Conservation (phyloP, 2,113 vertebrate genomes). For the Pseudolaguvia tuberculata region DNA sequence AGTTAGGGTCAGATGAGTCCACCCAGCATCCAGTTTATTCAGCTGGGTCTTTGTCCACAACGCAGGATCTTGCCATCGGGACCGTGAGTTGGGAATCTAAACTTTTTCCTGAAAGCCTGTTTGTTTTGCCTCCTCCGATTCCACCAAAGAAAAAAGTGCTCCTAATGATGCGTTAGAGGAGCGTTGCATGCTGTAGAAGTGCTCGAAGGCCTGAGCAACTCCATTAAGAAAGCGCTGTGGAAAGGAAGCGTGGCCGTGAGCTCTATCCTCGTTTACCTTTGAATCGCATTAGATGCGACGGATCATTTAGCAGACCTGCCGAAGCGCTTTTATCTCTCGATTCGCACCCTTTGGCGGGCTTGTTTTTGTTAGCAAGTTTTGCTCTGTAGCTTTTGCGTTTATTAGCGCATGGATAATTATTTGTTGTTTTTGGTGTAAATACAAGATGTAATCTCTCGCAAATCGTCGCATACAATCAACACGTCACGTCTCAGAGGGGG, state of each 20-base stretch:
- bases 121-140: slow-evolving; percentile 13
- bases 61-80: slow-evolving; percentile 11
- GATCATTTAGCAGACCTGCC: slow-evolving; percentile 14
- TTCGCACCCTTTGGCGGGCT: too few species aligned
- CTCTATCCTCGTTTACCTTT: slow-evolving; percentile 48
- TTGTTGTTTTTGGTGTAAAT: not conserved
- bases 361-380: too few species aligned
- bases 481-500: not conserved
- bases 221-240: slow-evolving; percentile 69
- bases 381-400: not conserved
- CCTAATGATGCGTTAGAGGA: slow-evolving; percentile 53
- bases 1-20: not conserved
- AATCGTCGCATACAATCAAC: not conserved
- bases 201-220: slow-evolving; percentile 66
- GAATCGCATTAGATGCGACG: slow-evolving; percentile 30
- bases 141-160: slow-evolving; percentile 33
- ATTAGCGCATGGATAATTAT: not conserved
- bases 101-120: not conserved
- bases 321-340: not conserved
- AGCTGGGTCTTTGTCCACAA: too few species aligned
- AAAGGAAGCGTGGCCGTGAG: slow-evolving; percentile 59
- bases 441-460: not conserved
- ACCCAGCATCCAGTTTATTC: not conserved
- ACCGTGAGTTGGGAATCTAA: not conserved
- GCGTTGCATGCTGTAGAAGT: slow-evolving; percentile 37